phyloP scores from a whole-genome alignment of 2,113 vertebrate species.

The Pipa parva region DNA sequence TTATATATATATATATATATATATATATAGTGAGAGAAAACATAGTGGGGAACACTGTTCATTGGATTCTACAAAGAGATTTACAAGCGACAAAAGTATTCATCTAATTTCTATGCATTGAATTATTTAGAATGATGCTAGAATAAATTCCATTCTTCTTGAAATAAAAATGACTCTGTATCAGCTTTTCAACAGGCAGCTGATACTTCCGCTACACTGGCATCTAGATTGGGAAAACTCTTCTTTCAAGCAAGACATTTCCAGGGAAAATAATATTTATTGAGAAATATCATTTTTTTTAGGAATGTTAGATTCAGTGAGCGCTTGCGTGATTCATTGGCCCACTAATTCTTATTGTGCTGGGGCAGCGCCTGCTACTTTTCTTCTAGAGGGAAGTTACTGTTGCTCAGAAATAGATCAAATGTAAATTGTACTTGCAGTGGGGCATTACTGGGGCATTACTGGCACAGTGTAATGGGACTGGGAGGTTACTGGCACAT shows the following conservation, averaged over 20 bases:
- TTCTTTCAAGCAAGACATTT: neutral
- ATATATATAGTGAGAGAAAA: neutral
- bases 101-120: conserved; percentile 25
- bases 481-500: no score
- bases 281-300: neutral
- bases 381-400: no score
- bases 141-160: conserved; percentile 7
- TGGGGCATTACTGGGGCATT: no score
- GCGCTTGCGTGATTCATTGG: no score
- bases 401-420: no score
- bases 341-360: no score
- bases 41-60: neutral
- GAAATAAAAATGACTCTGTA: neutral
- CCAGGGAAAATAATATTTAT: neutral
- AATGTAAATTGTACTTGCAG: no score
- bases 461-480: no score
- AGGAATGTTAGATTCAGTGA: no score
- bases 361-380: no score
- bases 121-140: conserved; percentile 19
- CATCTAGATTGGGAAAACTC: neutral
- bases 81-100: conserved; percentile 23
- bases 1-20: no score
- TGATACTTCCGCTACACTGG: neutral
- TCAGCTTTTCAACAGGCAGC: neutral
- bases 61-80: conserved; percentile 12